Base-by-base conservation (phyloP, 1,140 invertebrate genomes). In the Euwallacea similis region DNA sequence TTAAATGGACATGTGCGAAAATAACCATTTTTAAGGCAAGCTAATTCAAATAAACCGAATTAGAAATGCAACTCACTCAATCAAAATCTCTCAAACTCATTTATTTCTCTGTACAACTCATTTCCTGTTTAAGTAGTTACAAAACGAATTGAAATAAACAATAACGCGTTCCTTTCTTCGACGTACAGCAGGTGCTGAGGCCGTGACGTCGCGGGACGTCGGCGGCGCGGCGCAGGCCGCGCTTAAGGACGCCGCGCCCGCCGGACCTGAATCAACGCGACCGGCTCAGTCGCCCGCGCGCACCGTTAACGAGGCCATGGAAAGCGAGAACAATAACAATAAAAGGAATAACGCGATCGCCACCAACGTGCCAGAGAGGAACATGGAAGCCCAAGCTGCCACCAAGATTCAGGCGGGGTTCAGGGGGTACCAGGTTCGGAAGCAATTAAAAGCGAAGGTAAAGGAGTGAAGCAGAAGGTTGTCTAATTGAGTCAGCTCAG, bases 321-420 rank as follows among this genome's bases (percentile, higher is more conserved):
- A 74, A 63, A 76, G 72, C 69, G 73, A 66, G 16, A 71, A 69
- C 60, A 50, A 59, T 58, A 78, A 75, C 71, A 77, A 76, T 66
- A 68, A 68, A 71, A 66, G 76, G 11, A 79, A 77, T 54, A 80
- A 81, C 74, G 74, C 76, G 55, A 58, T 68, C 42, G 53, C 4
- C 44, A 72, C 43, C 43, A 63, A n/a, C 63, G 43, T 55, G 2
- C 60, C 69, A 21, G 73, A 76, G 55, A 80, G 77, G 66, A 79
- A 76, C 67, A 77, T 79, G 76, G 84, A 85, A 79, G 80, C 81
- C 55, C 79, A 80, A 70, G 91, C 90, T 21, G 91, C 91, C 10
- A 88, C 87, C 3, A 91, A 88, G 78, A 92, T 93, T 62, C 91
- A 93, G 79, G 89, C 90, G 43, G 86, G 87, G 62, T 91, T 89